Conservation (phyloP, 2,113 vertebrate species). For the Murina feae region DNA sequence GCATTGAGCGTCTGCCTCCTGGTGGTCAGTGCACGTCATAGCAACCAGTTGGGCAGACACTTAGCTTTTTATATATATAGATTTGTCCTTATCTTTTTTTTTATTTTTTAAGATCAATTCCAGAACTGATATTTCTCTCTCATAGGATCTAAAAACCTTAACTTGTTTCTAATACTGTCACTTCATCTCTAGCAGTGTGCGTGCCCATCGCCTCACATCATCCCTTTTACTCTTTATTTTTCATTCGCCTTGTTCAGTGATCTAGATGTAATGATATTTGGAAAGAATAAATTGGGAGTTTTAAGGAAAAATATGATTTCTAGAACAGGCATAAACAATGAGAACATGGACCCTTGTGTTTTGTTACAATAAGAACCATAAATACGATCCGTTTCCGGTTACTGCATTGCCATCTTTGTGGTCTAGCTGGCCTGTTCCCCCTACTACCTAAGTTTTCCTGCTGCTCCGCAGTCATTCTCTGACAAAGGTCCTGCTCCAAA, state of each 20-base stretch:
- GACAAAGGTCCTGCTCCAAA: neutral
- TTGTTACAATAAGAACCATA: neutral
- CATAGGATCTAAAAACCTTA: neutral
- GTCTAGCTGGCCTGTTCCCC: neutral
- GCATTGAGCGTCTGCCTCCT: too few relatives aligned
- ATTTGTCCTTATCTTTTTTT: neutral
- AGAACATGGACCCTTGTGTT: neutral
- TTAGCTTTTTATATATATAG: too few relatives aligned
- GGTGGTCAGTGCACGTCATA: too few relatives aligned
- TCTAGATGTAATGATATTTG: neutral
- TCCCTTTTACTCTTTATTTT: neutral
- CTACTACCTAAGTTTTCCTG: neutral
- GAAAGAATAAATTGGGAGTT: neutral
- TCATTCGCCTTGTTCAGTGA: neutral
- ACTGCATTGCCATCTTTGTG: neutral
- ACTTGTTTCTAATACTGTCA: neutral
- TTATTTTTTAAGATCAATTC: neutral
- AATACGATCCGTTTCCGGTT: neutral
- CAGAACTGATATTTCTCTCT: neutral
- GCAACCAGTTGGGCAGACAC: too few relatives aligned
- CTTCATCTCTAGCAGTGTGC: neutral
- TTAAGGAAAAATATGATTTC: neutral
- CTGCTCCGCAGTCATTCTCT: neutral
- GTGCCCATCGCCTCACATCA: neutral
- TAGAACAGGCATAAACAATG: neutral